A percentile compares a stretch with the other conserved stretches of the same genome.
These are phyloP conservation scores for Cancer borealis DNA, from an alignment of 2,888 invertebrate species.

Conservation along the genomic window DNA sequence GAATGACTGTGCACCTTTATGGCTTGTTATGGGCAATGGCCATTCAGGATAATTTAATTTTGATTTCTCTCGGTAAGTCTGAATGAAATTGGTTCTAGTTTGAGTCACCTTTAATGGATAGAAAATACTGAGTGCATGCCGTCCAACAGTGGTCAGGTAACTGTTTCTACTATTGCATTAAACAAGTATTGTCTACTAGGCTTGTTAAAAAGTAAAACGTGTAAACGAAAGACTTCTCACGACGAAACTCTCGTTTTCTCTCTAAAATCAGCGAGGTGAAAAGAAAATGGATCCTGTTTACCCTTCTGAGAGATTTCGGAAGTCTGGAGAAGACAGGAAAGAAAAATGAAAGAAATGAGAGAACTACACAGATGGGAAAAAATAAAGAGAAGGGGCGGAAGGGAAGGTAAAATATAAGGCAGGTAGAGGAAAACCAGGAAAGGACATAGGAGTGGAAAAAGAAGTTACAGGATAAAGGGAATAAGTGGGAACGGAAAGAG, in stretches of 20 bases:
- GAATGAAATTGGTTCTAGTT: no score
- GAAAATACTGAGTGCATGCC: no score
- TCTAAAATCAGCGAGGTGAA: neutral
- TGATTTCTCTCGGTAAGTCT: no score
- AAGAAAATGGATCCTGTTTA: neutral
- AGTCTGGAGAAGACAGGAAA: neutral
- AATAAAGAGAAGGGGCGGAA: neutral
- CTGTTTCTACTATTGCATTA: no score
- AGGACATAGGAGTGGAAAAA: neutral
- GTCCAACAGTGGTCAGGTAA: no score
- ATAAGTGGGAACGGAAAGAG: neutral
- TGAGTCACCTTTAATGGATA: no score
- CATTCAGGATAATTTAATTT: no score
- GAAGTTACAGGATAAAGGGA: neutral
- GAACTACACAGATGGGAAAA: neutral
- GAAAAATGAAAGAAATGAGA: neutral
- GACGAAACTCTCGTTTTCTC: neutral
- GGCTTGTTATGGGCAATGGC: no score
- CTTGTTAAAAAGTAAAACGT: neutral
- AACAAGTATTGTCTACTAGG: neutral
- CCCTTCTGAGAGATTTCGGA: slow-evolving; percentile 5
- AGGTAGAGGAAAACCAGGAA: neutral
- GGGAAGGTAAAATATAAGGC: neutral
- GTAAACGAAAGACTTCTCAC: neutral
- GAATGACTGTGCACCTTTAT: no score